Base-by-base conservation (phyloP, 2,888 invertebrate species). In the Piscicola geometra region DNA sequence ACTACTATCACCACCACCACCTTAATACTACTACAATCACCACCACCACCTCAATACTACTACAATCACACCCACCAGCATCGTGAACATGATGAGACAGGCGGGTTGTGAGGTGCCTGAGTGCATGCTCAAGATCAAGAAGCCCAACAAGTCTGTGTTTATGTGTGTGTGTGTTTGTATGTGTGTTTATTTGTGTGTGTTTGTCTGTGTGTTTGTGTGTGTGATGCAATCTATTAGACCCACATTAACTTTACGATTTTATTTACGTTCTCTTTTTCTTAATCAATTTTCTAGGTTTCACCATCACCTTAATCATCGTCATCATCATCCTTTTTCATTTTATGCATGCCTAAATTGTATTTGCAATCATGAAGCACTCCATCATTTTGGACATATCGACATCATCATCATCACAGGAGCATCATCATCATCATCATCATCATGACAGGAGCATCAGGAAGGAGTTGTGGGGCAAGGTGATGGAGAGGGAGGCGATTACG, bases 51-150 rank as follows among this genome's bases (percentile, higher is more conserved):
- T 41, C 41, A n/a, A 28, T 71, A 30, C 50, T 18, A 15, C 25
- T n/a, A 21, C 41, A 35, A 50, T 71, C 41, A 9, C 15, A 5
- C 41, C 5, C 41, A 80, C 66, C 81, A 93, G 94, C 82, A 94
- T 98, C 84, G 95, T 95, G 0, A 90, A 92, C 75, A 90, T 97
- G 60, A 90, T 98, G 86, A 90, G 90, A 82, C 91, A 92, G 82
- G 94, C 97, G 0, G 97, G 97, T 0, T 94, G 95, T 83, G 89
- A 90, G 18, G 93, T 98, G 0, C 96, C 97, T 0, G 91, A 92
- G 30, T 98, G 93, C 86, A 93, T 95, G 91, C 86, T 96, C 79
- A 87, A 83, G 71, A 81, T 87, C 75, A 83, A 84, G 75, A 83
- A 83, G 78, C 84, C 85, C 5, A 36, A 52, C 67, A 78, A 52